Conservation (phyloP, 2,797 vertebrate species). For the Amniataba percoides region DNA sequence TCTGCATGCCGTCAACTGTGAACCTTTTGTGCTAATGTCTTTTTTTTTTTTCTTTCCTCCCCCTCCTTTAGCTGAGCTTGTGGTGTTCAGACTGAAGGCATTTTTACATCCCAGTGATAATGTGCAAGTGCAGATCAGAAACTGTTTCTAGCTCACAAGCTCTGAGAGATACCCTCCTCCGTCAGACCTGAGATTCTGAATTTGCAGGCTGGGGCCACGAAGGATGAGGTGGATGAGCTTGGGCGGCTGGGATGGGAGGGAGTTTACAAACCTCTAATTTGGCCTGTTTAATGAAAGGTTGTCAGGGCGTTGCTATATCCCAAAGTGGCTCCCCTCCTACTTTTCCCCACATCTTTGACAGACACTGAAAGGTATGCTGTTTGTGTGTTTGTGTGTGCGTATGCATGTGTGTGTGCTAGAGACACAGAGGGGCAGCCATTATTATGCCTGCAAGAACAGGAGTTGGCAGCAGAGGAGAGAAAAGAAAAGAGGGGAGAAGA, state of each 20-base stretch:
- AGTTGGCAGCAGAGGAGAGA: slow-evolving; percentile 75
- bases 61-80: slow-evolving; percentile 58
- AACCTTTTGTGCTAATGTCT: slow-evolving; percentile 76
- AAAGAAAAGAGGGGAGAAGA: slow-evolving; percentile 80
- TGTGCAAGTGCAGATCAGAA: slow-evolving; percentile 72
- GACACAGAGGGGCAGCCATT: slow-evolving; percentile 71
- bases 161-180: slow-evolving; percentile 54
- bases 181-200: slow-evolving; percentile 58
- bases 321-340: slow-evolving; percentile 70
- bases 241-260: slow-evolving; percentile 28
- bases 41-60: slow-evolving; percentile 56
- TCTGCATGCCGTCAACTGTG: slow-evolving; percentile 79
- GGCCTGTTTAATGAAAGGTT: slow-evolving; percentile 81
- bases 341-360: slow-evolving; percentile 59
- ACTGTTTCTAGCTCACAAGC: slow-evolving; percentile 58
- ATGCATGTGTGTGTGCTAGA: not conserved
- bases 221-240: slow-evolving; percentile 58
- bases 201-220: slow-evolving; percentile 44
- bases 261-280: slow-evolving; percentile 81
- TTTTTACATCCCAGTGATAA: slow-evolving; percentile 76
- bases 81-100: slow-evolving; percentile 56
- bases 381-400: slow-evolving; percentile 28
- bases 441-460: slow-evolving; percentile 77
- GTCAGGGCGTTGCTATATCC: slow-evolving; percentile 73
- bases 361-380: slow-evolving; percentile 34